Evolutionary conservation across 2,797 vertebrate species (phyloP).

Genomic region (Macroramphosus scolopax): DNA sequence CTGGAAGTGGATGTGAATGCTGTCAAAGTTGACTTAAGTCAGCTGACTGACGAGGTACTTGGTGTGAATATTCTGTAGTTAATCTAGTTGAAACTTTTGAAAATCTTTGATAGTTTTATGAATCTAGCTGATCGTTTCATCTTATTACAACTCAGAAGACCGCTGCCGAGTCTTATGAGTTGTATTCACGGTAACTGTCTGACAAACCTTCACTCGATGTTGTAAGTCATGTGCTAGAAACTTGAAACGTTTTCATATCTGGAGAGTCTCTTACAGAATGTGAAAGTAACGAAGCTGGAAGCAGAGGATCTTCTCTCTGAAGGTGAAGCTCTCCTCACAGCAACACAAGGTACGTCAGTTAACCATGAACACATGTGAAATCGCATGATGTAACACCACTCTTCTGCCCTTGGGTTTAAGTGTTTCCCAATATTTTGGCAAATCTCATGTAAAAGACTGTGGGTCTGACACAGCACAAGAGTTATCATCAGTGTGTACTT

Average conservation of each 20-base stretch:
- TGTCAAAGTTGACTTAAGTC: slow-evolving; percentile 69
- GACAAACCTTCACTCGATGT: not conserved
- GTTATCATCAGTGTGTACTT: slow-evolving; percentile 6
- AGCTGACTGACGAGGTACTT: slow-evolving; percentile 81
- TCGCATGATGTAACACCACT: not conserved
- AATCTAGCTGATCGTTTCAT: no score
- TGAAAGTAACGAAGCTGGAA: slow-evolving; percentile 65
- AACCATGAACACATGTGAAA: not conserved
- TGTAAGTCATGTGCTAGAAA: slow-evolving; percentile 62
- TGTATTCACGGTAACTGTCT: not conserved
- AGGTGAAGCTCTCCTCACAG: slow-evolving; percentile 69
- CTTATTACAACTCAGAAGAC: not conserved
- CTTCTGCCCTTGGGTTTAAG: no score
- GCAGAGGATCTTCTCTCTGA: slow-evolving; percentile 73
- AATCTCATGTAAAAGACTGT: no score
- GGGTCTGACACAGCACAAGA: not conserved
- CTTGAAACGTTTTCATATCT: slow-evolving; percentile 68
- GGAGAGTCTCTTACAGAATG: slow-evolving; percentile 66
- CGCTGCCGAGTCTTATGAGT: not conserved
- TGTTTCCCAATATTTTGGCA: no score
- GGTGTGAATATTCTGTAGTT: slow-evolving; percentile 4
- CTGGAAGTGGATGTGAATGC: slow-evolving; percentile 72
- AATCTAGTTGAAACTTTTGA: slow-evolving; percentile 23
- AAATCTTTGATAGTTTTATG: no score
- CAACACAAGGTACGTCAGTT: slow-evolving; percentile 78